These are phyloP conservation scores for Stegostoma tigrinum DNA, from an alignment of 2,113 vertebrate genomes.

Conservation along the genomic window DNA sequence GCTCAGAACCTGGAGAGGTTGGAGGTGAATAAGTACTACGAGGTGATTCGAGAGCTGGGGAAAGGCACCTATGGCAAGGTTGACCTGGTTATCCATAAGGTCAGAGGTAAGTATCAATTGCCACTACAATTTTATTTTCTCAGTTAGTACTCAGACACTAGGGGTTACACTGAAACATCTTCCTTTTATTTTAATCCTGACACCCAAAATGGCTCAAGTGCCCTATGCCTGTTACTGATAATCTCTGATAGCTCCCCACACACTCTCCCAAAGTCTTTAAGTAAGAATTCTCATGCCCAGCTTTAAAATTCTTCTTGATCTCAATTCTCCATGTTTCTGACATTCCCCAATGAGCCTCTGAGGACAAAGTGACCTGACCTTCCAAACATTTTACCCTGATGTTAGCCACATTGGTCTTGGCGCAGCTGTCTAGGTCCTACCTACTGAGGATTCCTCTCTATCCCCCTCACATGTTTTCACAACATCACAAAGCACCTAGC, in stretches of 20 bases:
- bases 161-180: neutral
- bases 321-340: neutral
- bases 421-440: neutral
- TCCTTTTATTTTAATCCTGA: neutral
- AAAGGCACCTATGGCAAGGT: constrained; percentile 70
- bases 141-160: neutral
- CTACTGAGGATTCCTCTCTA: neutral
- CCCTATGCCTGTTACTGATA: neutral
- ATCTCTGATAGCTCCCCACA: neutral
- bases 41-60: constrained; percentile 65
- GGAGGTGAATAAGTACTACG: constrained; percentile 65
- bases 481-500: neutral
- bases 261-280: neutral
- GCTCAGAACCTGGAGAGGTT: constrained; percentile 62
- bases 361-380: neutral
- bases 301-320: neutral
- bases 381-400: neutral
- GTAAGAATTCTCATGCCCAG: neutral
- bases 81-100: constrained; percentile 66
- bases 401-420: neutral
- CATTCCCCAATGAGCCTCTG: neutral
- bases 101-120: constrained; percentile 54
- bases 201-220: neutral
- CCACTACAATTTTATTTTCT: neutral
- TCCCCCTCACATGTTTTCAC: neutral